Percentiles rank a stretch among this genome's conserved stretches.
phyloP scores from a whole-genome alignment of 2,888 invertebrate genomes.

The Morpho achilles region DNA sequence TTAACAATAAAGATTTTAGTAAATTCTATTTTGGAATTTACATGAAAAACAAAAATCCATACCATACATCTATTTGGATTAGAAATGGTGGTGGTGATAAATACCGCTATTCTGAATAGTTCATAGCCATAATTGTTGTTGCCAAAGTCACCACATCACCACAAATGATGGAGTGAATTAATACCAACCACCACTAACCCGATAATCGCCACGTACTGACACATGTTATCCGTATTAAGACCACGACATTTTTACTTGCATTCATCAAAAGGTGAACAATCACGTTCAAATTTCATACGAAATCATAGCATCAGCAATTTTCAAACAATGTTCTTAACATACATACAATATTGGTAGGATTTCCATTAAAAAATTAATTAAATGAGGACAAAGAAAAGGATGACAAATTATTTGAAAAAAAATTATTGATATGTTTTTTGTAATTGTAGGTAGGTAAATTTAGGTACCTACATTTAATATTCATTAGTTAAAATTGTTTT shows the following conservation, averaged over 20 bases:
- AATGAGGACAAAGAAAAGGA: conserved; percentile 11
- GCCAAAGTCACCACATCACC: conserved; percentile 8
- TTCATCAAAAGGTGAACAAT: conserved; percentile 28
- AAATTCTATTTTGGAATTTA: too few species aligned
- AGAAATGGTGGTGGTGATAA: too few species aligned
- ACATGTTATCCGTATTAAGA: conserved; percentile 45
- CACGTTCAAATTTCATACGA: conserved; percentile 41
- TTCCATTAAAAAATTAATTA: conserved; percentile 35
- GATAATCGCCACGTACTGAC: conserved; percentile 50
- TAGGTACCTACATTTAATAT: too few species aligned
- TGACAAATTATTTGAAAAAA: not conserved
- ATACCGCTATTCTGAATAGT: not conserved
- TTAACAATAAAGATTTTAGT: too few species aligned
- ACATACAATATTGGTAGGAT: conserved; percentile 3
- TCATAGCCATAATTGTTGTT: not conserved
- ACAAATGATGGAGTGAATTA: conserved; percentile 3
- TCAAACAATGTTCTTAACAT: conserved; percentile 9
- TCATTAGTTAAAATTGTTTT: too few species aligned
- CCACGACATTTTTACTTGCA: conserved; percentile 49
- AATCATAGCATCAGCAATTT: conserved; percentile 23
- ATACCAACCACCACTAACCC: conserved; percentile 54
- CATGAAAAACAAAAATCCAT: too few species aligned
- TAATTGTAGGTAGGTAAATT: too few species aligned
- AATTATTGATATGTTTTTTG: not conserved
- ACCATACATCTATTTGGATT: too few species aligned